Evolutionary conservation across 2,113 vertebrate genomes (phyloP).

Genomic region (Cathartes aura): DNA sequence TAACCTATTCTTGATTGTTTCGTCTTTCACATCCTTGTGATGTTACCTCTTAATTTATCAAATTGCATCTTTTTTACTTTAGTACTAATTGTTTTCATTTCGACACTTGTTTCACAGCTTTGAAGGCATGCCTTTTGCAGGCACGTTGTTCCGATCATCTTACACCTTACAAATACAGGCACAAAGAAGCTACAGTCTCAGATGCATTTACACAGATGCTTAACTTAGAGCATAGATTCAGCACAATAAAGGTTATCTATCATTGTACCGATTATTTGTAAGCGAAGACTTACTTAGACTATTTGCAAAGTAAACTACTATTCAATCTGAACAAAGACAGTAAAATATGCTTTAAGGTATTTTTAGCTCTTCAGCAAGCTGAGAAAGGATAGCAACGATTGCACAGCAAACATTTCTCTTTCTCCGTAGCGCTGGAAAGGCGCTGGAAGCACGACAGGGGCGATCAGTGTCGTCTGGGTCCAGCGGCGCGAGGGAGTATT

Average conservation of each 20-base stretch:
- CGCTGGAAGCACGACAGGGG: neutral
- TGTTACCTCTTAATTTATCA: neutral
- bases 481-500: neutral
- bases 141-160: neutral
- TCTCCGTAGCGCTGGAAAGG: neutral
- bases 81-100: neutral
- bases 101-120: neutral
- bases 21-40: neutral
- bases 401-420: neutral
- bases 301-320: neutral
- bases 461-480: accelerated
- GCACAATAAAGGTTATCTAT: neutral
- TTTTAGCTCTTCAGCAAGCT: neutral
- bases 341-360: neutral
- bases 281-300: neutral
- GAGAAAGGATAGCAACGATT: neutral
- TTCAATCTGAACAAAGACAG: neutral
- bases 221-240: neutral
- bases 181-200: neutral
- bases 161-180: neutral
- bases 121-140: neutral
- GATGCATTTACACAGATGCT: neutral
- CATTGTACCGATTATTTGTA: neutral
- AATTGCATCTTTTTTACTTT: neutral
- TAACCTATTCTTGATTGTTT: neutral